Conservation (phyloP, 37 sponge, comb jelly and placozoan genomes). For the Halichondria panicea region DNA sequence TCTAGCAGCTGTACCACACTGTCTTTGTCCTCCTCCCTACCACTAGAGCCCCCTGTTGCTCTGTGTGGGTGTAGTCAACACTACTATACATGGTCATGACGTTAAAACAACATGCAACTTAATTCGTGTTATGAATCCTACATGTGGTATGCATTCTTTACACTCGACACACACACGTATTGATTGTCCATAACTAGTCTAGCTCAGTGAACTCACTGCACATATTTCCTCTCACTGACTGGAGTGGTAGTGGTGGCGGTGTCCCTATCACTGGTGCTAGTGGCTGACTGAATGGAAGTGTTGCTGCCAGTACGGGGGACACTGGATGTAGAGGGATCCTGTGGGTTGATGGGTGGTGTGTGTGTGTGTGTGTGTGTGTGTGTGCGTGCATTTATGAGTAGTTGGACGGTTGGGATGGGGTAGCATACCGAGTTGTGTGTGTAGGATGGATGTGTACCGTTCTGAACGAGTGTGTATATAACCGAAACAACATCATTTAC, state of each 20-base stretch:
- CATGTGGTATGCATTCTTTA: neutral
- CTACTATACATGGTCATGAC: too few relatives aligned
- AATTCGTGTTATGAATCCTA: neutral
- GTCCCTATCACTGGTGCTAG: too few relatives aligned
- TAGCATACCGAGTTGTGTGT: too few relatives aligned
- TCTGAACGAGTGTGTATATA: too few relatives aligned
- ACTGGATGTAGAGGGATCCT: neutral
- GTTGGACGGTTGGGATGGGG: too few relatives aligned
- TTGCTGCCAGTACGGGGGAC: neutral
- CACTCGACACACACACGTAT: neutral
- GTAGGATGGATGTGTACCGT: too few relatives aligned
- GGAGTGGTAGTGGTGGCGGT: neutral
- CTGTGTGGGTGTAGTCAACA: too few relatives aligned
- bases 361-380: too few relatives aligned
- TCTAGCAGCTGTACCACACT: conserved; percentile 43
- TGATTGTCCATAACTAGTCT: neutral
- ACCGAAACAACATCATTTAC: too few relatives aligned
- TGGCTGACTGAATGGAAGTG: too few relatives aligned
- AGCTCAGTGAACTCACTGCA: neutral
- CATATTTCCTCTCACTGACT: neutral
- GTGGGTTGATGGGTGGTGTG: neutral
- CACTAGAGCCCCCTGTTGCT: too few relatives aligned
- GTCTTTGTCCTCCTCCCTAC: conserved; percentile 15
- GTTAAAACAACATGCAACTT: neutral
- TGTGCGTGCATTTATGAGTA: too few relatives aligned